These are phyloP conservation scores for Pycnomerus fuliginosus DNA, from an alignment of 2,888 invertebrate species.

Conservation along the genomic window DNA sequence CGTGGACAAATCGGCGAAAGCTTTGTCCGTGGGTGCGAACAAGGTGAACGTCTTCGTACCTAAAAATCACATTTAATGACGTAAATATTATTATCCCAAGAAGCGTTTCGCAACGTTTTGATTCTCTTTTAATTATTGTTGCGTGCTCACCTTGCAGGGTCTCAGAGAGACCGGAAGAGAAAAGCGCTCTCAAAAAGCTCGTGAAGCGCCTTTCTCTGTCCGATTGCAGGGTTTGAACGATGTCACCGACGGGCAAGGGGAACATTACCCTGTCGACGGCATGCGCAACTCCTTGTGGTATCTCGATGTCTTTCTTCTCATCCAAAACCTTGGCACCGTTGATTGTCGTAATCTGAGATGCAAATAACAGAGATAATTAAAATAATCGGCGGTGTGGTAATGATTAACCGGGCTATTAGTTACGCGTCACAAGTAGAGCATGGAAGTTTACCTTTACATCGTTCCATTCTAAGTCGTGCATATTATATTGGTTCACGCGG, in stretches of 20 bases:
- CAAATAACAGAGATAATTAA: slow-evolving; percentile 10
- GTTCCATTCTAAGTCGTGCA: slow-evolving; percentile 88
- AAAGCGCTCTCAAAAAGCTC: slow-evolving; percentile 74
- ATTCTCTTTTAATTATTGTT: neutral
- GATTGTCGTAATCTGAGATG: slow-evolving; percentile 71
- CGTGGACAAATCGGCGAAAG: slow-evolving; percentile 67
- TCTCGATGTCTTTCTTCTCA: slow-evolving; percentile 80
- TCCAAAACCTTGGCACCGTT: slow-evolving; percentile 80
- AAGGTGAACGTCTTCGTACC: slow-evolving; percentile 82
- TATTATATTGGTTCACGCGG: slow-evolving; percentile 81
- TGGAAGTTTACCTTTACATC: slow-evolving; percentile 66
- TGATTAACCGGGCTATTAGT: slow-evolving; percentile 3
- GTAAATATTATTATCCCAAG: neutral
- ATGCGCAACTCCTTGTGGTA: slow-evolving; percentile 84
- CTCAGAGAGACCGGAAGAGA: slow-evolving; percentile 74
- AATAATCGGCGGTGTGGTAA: slow-evolving; percentile 9
- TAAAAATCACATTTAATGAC: slow-evolving; percentile 43
- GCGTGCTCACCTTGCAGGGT: slow-evolving; percentile 64
- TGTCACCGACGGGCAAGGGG: slow-evolving; percentile 83
- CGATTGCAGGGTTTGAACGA: slow-evolving; percentile 80
- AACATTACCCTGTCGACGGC: slow-evolving; percentile 86
- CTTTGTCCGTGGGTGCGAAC: slow-evolving; percentile 81
- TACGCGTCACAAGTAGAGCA: slow-evolving; percentile 9
- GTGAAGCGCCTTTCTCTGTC: slow-evolving; percentile 80
- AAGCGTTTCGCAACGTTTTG: neutral